These are phyloP conservation scores for Chloromyia formosa DNA, from an alignment of 2,888 invertebrate species.

Conservation along the genomic window DNA sequence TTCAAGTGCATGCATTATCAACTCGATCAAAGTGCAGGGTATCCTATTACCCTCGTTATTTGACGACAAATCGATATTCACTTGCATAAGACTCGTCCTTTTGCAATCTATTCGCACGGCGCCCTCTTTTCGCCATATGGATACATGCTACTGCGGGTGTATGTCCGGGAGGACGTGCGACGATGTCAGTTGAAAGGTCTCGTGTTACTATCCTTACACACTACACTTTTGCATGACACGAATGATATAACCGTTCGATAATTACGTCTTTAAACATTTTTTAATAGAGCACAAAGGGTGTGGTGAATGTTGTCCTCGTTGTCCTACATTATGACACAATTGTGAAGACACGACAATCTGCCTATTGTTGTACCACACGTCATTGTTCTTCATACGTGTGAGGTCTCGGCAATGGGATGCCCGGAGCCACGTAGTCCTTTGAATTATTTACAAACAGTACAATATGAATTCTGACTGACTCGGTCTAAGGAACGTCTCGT, in stretches of 20 bases:
- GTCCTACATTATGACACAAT: neutral
- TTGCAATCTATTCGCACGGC: too few species aligned
- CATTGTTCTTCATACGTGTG: neutral
- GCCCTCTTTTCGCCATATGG: too few species aligned
- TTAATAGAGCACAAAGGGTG: constrained; percentile 17
- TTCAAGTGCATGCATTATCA: constrained; percentile 41
- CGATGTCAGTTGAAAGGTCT: constrained; percentile 27
- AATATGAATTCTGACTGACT: neutral
- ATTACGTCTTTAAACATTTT: constrained; percentile 19
- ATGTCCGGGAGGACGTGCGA: neutral
- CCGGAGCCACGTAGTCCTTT: neutral
- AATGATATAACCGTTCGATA: constrained; percentile 27
- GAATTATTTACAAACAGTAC: constrained; percentile 5
- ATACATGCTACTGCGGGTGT: neutral
- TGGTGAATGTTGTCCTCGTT: neutral
- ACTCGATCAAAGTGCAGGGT: constrained; percentile 34
- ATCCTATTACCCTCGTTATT: constrained; percentile 21
- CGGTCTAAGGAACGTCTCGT: neutral
- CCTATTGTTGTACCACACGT: neutral
- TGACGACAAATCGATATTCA: constrained; percentile 27
- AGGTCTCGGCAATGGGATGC: neutral
- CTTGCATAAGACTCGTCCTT: neutral
- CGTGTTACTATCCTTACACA: neutral
- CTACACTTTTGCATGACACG: neutral
- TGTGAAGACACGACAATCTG: neutral